Percentiles rank a stretch among this genome's conserved stretches.
Conservation (phyloP, 2,113 vertebrate genomes). For the Caloenas nicobarica region DNA sequence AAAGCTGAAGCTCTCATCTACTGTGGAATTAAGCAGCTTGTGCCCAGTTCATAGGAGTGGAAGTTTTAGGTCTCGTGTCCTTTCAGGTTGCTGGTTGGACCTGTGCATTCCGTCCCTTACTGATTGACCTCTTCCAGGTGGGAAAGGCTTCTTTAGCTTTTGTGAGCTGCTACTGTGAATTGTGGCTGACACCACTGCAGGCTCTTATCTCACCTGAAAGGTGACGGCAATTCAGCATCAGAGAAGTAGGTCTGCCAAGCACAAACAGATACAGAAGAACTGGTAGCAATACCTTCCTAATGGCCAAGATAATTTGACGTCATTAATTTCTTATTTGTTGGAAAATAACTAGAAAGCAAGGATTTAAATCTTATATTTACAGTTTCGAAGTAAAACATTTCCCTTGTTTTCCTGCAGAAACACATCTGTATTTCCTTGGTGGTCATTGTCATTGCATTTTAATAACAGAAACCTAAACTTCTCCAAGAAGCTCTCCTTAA, state of each 20-base stretch:
- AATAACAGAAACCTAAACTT: background rate
- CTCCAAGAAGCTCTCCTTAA: background rate
- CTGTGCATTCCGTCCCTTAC: rapidly evolving
- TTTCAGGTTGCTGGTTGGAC: background rate
- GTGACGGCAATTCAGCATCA: background rate
- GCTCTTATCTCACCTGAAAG: background rate
- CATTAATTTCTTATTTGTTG: background rate
- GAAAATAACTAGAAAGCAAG: background rate
- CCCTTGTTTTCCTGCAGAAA: background rate
- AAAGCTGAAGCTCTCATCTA: background rate
- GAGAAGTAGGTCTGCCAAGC: background rate
- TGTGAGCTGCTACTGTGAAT: background rate
- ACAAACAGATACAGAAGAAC: background rate
- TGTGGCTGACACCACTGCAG: background rate
- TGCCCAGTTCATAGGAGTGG: background rate
- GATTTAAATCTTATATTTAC: background rate
- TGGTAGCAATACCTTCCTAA: background rate
- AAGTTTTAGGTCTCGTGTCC: background rate
- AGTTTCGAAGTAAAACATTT: background rate
- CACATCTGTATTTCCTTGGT: background rate
- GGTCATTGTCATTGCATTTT: background rate
- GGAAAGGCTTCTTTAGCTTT: background rate
- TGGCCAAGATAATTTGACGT: rapidly evolving
- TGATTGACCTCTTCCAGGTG: background rate
- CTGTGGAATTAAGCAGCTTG: background rate